A percentile compares a stretch with the other conserved stretches of the same genome.
Conservation (phyloP, 2,797 vertebrate species). For the Meda fulgida region DNA sequence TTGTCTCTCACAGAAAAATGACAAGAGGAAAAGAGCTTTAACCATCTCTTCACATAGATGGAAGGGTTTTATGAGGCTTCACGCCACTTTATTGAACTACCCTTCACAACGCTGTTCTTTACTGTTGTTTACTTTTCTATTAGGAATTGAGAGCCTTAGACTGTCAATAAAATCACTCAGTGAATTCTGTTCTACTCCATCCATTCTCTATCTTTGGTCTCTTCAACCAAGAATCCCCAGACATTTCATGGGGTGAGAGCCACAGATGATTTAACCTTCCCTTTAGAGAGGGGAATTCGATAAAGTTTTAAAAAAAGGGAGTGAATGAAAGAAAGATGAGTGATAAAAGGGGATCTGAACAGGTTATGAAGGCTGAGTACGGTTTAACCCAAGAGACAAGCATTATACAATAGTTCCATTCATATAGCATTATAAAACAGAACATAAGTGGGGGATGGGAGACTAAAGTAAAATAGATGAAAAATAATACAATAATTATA, state of each 20-base stretch:
- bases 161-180: conserved; percentile 56
- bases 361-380: background rate
- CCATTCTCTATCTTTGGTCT: conserved; percentile 64
- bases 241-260: no score
- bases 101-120: conserved; percentile 50
- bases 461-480: background rate
- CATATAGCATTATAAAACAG: background rate
- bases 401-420: background rate
- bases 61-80: conserved; percentile 50
- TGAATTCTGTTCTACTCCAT: conserved; percentile 49
- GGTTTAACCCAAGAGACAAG: background rate
- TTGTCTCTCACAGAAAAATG: background rate
- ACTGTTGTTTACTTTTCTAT: conserved; percentile 61
- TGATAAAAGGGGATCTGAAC: background rate
- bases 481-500: background rate
- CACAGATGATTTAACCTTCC: background rate
- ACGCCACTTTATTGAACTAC: conserved; percentile 51
- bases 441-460: background rate
- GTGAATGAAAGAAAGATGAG: background rate
- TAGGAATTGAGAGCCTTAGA: conserved; percentile 43
- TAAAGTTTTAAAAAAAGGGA: background rate
- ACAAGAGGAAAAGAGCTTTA: conserved; percentile 14
- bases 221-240: no score
- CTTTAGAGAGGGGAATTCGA: background rate
- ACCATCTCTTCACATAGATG: conserved; percentile 10